Conservation (phyloP, 2,797 vertebrate species). For the Tamandua tetradactyla region DNA sequence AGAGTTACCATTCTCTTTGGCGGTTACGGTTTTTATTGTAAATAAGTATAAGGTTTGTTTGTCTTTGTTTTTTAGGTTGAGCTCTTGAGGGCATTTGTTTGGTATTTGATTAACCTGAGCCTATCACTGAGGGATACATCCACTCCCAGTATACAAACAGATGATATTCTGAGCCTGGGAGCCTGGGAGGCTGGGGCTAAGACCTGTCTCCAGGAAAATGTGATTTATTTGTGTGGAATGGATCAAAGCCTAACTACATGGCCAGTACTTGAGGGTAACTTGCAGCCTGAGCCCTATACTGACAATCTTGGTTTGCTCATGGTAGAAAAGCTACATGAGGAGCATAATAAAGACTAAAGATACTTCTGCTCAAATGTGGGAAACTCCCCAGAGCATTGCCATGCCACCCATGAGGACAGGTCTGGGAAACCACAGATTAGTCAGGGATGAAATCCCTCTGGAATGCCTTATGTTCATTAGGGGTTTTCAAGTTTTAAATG, state of each 20-base stretch:
- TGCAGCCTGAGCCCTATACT: not conserved
- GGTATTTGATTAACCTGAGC: not conserved
- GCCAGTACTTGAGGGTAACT: not conserved
- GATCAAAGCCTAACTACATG: not conserved
- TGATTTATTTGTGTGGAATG: not conserved
- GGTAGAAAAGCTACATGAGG: not conserved
- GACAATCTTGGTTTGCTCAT: not conserved
- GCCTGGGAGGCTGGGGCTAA: not conserved
- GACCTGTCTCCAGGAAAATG: not conserved
- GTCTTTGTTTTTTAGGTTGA: not conserved
- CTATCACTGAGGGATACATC: not conserved
- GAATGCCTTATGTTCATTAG: not conserved
- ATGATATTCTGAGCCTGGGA: not conserved
- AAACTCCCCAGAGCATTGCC: not conserved
- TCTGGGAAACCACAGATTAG: not conserved
- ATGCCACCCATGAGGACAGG: fast-evolving
- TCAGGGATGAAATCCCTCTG: not conserved
- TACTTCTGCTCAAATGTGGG: not conserved
- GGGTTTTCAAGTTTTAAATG: not conserved
- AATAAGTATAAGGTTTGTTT: not conserved
- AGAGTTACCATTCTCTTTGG: not conserved
- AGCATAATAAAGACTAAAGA: not conserved
- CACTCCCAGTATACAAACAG: not conserved
- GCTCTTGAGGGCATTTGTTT: not conserved
- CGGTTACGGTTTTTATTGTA: not conserved